Evolutionary conservation across 2,113 vertebrate species (phyloP).

Genomic region (Dryoscopus gambensis): DNA sequence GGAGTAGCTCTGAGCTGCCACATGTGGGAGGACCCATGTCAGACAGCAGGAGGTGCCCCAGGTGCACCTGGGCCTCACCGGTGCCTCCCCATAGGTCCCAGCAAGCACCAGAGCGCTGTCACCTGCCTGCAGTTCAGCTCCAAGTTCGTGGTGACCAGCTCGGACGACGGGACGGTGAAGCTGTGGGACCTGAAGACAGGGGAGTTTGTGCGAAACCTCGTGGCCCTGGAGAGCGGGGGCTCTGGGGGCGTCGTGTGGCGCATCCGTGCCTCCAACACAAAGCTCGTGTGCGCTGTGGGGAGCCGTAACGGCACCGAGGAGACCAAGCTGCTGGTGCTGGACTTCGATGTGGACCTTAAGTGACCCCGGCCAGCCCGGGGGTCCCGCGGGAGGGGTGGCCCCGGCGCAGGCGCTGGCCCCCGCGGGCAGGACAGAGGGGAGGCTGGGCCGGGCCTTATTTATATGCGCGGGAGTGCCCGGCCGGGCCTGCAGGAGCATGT

Average conservation of each 20-base stretch:
- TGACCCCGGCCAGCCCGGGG: constrained; percentile 7
- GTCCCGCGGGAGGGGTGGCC: neutral
- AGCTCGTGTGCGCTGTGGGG: constrained; percentile 62
- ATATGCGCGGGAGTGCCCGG: neutral
- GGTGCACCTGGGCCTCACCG: neutral
- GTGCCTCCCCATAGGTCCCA: constrained; percentile 10
- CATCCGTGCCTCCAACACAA: constrained; percentile 62
- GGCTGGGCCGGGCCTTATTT: neutral
- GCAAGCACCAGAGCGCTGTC: constrained; percentile 69
- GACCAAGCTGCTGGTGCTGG: constrained; percentile 71
- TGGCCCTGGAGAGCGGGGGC: constrained; percentile 64
- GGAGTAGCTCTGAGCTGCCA: neutral
- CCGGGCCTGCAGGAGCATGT: neutral
- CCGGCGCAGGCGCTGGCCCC: constrained; percentile 14
- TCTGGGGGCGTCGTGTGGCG: constrained; percentile 61
- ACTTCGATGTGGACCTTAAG: constrained; percentile 64
- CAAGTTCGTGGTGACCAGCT: constrained; percentile 71
- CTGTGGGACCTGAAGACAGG: constrained; percentile 68
- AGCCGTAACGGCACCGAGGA: constrained; percentile 69
- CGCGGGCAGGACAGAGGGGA: neutral
- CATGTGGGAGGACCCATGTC: accelerated
- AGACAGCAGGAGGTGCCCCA: neutral
- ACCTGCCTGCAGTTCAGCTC: constrained; percentile 73
- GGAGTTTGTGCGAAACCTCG: constrained; percentile 67
- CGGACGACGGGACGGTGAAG: constrained; percentile 55